Percentiles rank a stretch among this genome's conserved stretches.
phyloP scores from a whole-genome alignment of 2,113 vertebrate genomes.

The Merops nubicus region DNA sequence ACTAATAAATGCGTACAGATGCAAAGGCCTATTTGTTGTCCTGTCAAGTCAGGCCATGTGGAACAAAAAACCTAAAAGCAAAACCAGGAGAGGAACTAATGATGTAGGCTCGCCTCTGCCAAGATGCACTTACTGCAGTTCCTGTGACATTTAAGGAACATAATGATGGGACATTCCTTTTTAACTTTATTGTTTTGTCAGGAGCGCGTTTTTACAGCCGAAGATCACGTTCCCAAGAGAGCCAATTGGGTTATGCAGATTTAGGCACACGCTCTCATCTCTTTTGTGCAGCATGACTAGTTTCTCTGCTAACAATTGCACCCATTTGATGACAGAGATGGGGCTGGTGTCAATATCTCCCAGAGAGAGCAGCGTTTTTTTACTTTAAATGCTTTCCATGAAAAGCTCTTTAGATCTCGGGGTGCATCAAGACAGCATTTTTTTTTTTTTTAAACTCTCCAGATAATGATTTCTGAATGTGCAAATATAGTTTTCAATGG shows the following conservation, averaged over 20 bases:
- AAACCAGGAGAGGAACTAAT: conserved; percentile 67
- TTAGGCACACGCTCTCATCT: conserved; percentile 26
- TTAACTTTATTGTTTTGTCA: conserved; percentile 62
- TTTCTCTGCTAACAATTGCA: conserved; percentile 13
- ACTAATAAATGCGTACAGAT: conserved; percentile 58
- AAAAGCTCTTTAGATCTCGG: conserved; percentile 24
- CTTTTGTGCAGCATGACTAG: conserved; percentile 35
- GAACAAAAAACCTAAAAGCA: conserved; percentile 59
- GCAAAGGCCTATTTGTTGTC: conserved; percentile 67
- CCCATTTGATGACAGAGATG: conserved; percentile 8
- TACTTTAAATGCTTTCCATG: background rate
- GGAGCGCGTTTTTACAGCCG: conserved; percentile 56
- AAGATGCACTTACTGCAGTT: conserved; percentile 68
- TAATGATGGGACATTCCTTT: conserved; percentile 68
- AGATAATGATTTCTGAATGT: conserved; percentile 56
- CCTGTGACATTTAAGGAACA: conserved; percentile 67
- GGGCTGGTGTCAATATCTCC: conserved; percentile 33
- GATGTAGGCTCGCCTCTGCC: conserved; percentile 25
- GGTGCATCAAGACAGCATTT: background rate
- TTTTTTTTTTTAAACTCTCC: conserved; percentile 27
- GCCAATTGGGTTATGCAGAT: conserved; percentile 59
- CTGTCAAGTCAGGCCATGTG: conserved; percentile 59
- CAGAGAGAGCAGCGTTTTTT: background rate
- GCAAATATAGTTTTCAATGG: conserved; percentile 33
- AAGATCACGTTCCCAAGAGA: conserved; percentile 60